Percentiles rank a stretch among this genome's conserved stretches.
phyloP scores from a whole-genome alignment of 92 coral and sea anemone genomes.

The Palythoa grandiflora region DNA sequence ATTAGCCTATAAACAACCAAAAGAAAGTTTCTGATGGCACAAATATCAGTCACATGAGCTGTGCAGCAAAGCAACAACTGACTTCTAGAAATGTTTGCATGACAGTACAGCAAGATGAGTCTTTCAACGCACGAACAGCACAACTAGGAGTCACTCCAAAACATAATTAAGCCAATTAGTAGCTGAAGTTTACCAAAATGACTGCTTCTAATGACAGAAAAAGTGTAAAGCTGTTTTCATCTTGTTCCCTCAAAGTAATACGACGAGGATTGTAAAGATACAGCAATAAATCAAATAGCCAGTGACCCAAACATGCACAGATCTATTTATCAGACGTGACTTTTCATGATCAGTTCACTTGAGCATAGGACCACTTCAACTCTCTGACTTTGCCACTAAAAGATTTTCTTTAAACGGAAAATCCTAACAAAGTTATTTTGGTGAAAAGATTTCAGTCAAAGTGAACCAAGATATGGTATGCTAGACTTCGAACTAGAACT shows the following conservation, averaged over 20 bases:
- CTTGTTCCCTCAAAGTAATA: not conserved
- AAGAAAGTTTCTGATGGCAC: not conserved
- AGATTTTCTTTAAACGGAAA: not conserved
- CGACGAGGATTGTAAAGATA: not conserved
- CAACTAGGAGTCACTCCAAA: slow-evolving; percentile 23
- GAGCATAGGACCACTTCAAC: not conserved
- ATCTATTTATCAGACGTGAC: not conserved
- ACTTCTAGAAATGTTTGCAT: not conserved
- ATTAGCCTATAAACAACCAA: not conserved
- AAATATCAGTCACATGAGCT: too few relatives aligned
- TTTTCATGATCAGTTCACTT: not conserved
- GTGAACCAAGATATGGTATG: not conserved
- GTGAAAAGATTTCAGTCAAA: not conserved
- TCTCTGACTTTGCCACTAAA: not conserved
- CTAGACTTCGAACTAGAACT: not conserved
- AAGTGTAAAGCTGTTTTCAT: not conserved
- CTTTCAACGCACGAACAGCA: not conserved
- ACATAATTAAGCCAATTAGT: slow-evolving; percentile 21
- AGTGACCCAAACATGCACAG: not conserved
- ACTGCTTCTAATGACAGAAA: not conserved
- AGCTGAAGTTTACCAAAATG: not conserved
- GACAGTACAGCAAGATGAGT: not conserved
- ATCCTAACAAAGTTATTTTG: not conserved
- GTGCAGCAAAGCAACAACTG: not conserved
- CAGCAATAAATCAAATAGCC: not conserved